Percentiles rank a stretch among this genome's conserved stretches.
These are phyloP conservation scores for Melieria omissa DNA, from an alignment of 2,888 invertebrate genomes.

Conservation along the genomic window DNA sequence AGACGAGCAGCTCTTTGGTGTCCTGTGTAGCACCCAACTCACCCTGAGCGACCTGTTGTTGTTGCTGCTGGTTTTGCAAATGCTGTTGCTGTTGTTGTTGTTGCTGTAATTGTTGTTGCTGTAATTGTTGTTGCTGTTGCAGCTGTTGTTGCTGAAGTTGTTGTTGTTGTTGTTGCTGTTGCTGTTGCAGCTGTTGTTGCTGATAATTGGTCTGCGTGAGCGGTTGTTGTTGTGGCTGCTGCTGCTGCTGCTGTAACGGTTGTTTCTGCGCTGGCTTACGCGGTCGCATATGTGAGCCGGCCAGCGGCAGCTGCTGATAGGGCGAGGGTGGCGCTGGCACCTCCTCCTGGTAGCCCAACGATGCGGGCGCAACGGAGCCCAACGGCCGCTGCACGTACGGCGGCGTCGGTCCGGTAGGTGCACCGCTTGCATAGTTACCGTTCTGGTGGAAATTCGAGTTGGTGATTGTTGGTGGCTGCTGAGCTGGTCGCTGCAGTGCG, in stretches of 20 bases:
- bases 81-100: slow-evolving; percentile 12
- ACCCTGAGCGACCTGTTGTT: not conserved
- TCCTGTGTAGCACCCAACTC: slow-evolving; percentile 45
- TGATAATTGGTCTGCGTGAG: not conserved
- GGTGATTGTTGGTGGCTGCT: slow-evolving; percentile 41
- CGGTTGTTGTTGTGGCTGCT: not conserved
- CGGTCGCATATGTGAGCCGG: slow-evolving; percentile 45
- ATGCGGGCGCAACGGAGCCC: not conserved
- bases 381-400: slow-evolving; percentile 36
- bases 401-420: slow-evolving; percentile 21
- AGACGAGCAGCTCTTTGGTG: slow-evolving; percentile 61
- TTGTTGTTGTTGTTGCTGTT: slow-evolving; percentile 49
- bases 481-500: slow-evolving; percentile 49
- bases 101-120: slow-evolving; percentile 43
- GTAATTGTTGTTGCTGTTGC: slow-evolving; percentile 33
- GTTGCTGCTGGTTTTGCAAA: not conserved
- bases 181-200: not conserved
- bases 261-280: slow-evolving; percentile 43
- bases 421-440: slow-evolving; percentile 38
- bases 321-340: slow-evolving; percentile 58
- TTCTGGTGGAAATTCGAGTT: slow-evolving; percentile 52
- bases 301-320: slow-evolving; percentile 57
- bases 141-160: slow-evolving; percentile 51
- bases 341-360: slow-evolving; percentile 42
- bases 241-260: slow-evolving; percentile 29